Evolutionary conservation across 1,140 invertebrate genomes (phyloP).

Genomic region (Pseudomyrmex cubaensis): DNA sequence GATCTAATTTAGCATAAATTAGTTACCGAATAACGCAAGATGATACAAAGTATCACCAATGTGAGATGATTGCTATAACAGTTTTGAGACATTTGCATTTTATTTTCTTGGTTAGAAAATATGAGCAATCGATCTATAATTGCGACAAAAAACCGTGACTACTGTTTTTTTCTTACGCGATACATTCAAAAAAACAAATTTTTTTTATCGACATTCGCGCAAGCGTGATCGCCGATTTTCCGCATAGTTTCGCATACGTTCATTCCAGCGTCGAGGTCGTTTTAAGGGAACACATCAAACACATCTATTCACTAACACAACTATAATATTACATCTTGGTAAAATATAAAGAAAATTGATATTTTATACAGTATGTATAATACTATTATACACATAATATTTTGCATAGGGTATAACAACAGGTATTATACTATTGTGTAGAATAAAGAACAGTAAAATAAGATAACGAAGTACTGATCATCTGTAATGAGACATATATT

Average conservation of each 20-base stretch:
- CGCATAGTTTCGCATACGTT: background rate
- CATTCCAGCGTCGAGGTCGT: background rate
- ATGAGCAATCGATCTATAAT: background rate
- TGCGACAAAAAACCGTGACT: too few relatives aligned
- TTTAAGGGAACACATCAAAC: too few relatives aligned
- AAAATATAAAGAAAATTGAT: too few relatives aligned
- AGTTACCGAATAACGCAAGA: background rate
- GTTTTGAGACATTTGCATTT: background rate
- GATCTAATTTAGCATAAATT: background rate
- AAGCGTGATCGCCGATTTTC: background rate
- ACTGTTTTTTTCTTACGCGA: background rate
- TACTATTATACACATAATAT: too few relatives aligned
- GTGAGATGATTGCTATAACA: background rate
- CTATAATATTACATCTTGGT: too few relatives aligned
- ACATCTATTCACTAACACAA: too few relatives aligned
- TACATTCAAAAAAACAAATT: background rate
- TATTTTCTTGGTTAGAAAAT: background rate
- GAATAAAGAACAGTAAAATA: constrained; percentile 33
- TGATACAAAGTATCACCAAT: background rate
- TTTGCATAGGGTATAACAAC: too few relatives aligned
- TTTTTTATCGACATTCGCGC: background rate
- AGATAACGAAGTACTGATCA: constrained; percentile 16
- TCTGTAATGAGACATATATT: background rate
- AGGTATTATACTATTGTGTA: background rate
- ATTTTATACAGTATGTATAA: too few relatives aligned